Evolutionary conservation across 2,113 vertebrate genomes (phyloP), one percentile per base, ranked within the genome.

Genomic region (Erythrocercus mccallii): DNA sequence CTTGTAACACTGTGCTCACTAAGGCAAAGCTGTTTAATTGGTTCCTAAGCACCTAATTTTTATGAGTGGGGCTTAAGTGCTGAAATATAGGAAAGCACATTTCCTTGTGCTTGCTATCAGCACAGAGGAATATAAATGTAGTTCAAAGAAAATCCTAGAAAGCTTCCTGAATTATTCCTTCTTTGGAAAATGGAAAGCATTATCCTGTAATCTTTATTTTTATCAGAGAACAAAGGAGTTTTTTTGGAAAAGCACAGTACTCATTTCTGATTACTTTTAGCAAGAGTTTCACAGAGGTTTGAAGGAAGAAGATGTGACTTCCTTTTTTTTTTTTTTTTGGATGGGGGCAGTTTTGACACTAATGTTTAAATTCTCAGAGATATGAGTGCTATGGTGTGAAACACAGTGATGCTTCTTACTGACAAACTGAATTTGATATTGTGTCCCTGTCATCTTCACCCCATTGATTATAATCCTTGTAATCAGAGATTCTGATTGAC

Each of bases 1-100:
- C 72, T 66, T 42, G 15, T 72, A 88, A 60, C 53, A 60, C 15
- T 33, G 70, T 82, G 42, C 70, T 95, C 71, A 71, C 83, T 89
- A 86, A 88, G 50, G 48, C 37, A 91, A 92, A 89, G 86, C 68
- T 88, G 4, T 78, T 95, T 96, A 96, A 96, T 97, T 97, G 94
- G 95, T 95, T 96, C 95, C 96, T 92, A 88, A 96, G 94, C 96
- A 96, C 88, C 93, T 95, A 27, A 90, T 95, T 96, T 92, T 93
- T 90, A 65, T 83, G 68, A 94, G 82, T 62, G 51, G 56, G 60
- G 54, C 80, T 88, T 91, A 91, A 94, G 62, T 61, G 38, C 64
- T 76, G 56, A 94, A 92, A 86, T 83, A 76, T 0, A 88, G 57
- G 64, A 90, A 94, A 84, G 50, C 19, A 62, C 21, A 19, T 90